Percentiles rank a stretch among this genome's conserved stretches.
phyloP scores from a whole-genome alignment of 2,888 invertebrate genomes.

The Mechanitis mazaeus region DNA sequence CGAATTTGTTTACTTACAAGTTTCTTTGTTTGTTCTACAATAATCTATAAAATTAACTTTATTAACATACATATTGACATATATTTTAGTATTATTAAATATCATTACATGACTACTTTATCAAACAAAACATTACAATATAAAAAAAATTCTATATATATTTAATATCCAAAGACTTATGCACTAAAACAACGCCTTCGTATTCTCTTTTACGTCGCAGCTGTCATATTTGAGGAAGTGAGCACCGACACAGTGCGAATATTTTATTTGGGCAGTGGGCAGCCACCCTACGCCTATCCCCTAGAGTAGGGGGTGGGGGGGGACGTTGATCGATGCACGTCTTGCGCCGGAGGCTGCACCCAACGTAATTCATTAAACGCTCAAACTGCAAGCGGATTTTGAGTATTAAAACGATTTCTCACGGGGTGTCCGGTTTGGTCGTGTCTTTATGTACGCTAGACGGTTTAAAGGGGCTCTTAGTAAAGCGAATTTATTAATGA shows the following conservation, averaged over 20 bases:
- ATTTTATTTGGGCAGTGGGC: slow-evolving; percentile 74
- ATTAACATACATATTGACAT: no score
- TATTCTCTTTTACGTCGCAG: slow-evolving; percentile 47
- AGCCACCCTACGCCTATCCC: slow-evolving; percentile 62
- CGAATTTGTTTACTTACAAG: no score
- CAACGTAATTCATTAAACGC: slow-evolving; percentile 77
- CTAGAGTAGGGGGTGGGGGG: slow-evolving; percentile 44
- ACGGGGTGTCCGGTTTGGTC: slow-evolving; percentile 66
- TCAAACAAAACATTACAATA: no score
- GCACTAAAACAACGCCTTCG: slow-evolving; percentile 31
- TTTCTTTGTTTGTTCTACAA: no score
- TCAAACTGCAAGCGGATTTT: slow-evolving; percentile 76
- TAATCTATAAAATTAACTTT: no score
- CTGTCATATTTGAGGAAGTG: slow-evolving; percentile 59
- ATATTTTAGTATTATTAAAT: no score
- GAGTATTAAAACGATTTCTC: slow-evolving; percentile 76
- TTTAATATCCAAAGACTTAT: slow-evolving; percentile 10
- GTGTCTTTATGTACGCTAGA: slow-evolving; percentile 50
- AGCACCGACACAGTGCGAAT: slow-evolving; percentile 60
- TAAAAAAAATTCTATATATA: slow-evolving; percentile 11
- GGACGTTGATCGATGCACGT: slow-evolving; percentile 81
- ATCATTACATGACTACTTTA: no score
- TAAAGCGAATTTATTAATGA: slow-evolving; percentile 61
- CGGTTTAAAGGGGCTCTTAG: slow-evolving; percentile 51
- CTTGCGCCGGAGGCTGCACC: slow-evolving; percentile 78